These are phyloP conservation scores for Heliconius melpomene DNA, from an alignment of 1,140 invertebrate genomes.

Conservation along the genomic window DNA sequence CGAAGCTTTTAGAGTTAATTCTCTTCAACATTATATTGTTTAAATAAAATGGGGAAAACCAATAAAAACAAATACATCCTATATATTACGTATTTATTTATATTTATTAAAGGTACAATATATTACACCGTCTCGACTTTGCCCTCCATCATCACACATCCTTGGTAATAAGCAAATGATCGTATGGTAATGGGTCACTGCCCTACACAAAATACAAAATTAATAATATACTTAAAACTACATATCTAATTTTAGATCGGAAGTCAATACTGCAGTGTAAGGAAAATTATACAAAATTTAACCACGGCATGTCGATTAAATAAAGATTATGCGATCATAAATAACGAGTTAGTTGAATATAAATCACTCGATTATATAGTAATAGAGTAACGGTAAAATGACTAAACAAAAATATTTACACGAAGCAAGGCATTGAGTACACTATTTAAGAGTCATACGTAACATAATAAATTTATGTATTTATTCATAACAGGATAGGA, in stretches of 20 bases:
- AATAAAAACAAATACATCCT: conserved; percentile 60
- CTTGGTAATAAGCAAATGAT: conserved; percentile 75
- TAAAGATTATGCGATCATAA: conserved; percentile 73
- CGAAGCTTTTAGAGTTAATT: neutral
- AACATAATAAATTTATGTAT: conserved; percentile 51
- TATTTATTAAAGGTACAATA: conserved; percentile 81
- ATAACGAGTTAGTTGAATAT: conserved; percentile 45
- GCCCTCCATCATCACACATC: conserved; percentile 65
- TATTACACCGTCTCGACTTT: conserved; percentile 78
- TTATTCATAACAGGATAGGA: conserved; percentile 42
- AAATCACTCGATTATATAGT: conserved; percentile 43
- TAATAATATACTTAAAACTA: conserved; percentile 74
- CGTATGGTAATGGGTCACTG: conserved; percentile 66
- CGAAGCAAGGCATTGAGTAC: conserved; percentile 31
- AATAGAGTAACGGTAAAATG: conserved; percentile 42
- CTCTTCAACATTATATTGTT: neutral
- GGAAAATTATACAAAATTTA: conserved; percentile 70
- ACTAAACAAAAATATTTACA: conserved; percentile 71
- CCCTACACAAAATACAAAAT: conserved; percentile 77
- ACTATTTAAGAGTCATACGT: conserved; percentile 32
- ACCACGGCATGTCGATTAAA: conserved; percentile 68
- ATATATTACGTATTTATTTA: conserved; percentile 81
- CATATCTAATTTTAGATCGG: conserved; percentile 69
- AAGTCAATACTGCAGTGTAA: conserved; percentile 77
- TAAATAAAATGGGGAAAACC: neutral